These are phyloP conservation scores for Antedon mediterranea DNA, from an alignment of 53 echinoderm and acorn worm species.

Conservation along the genomic window DNA sequence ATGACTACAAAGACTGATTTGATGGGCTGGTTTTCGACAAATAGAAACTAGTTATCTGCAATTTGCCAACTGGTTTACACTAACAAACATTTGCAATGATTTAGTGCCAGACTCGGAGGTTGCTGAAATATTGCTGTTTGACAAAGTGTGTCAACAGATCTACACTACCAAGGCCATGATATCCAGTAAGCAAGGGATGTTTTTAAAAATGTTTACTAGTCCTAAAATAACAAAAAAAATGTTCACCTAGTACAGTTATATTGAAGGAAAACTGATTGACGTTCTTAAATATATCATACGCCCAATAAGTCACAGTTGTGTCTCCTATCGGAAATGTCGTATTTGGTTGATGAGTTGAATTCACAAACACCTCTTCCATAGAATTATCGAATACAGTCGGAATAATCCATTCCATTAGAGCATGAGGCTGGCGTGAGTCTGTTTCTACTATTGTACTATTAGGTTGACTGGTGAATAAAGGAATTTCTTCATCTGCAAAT, in stretches of 20 bases:
- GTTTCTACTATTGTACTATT: neutral
- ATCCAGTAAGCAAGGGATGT: no score
- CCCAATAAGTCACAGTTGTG: neutral
- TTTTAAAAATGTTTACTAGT: no score
- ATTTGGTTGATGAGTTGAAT: neutral
- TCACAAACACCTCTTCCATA: neutral
- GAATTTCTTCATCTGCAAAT: neutral
- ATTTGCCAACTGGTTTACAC: no score
- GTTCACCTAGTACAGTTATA: neutral
- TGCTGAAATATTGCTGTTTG: no score
- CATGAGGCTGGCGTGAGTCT: neutral
- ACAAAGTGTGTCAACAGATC: no score
- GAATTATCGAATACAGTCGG: neutral
- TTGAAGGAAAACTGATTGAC: neutral
- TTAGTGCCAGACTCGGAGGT: no score
- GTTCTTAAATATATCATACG: neutral
- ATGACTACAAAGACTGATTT: no score
- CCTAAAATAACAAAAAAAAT: no score
- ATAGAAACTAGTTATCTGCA: no score
- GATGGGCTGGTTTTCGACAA: no score
- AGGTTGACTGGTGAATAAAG: neutral
- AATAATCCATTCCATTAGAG: neutral
- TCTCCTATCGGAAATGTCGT: neutral
- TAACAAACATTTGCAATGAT: no score
- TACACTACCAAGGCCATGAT: no score